Base-by-base conservation (phyloP, 2,888 invertebrate genomes). In the Drosophila suboccidentalis region DNA sequence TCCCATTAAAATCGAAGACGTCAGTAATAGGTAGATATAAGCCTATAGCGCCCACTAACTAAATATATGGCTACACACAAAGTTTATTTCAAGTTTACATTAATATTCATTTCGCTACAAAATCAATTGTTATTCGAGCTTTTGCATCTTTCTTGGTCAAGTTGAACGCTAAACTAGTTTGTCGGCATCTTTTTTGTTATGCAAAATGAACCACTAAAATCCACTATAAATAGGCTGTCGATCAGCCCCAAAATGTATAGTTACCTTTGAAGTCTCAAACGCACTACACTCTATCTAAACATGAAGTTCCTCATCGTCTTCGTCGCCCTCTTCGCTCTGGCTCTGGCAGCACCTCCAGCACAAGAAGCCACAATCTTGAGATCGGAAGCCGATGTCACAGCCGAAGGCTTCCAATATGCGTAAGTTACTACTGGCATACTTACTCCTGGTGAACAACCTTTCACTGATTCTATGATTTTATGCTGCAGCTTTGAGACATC, bases 351-450 rank as follows among this genome's bases (percentile, higher is more conserved):
- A 2, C 89, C 91, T n/a, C 0, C 58, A 63, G 3, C 17, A 36
- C 0, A 75, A 67, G 0, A 0, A 38, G 29, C 8, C 29, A 1
- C 5, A 4, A 39, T 82, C 32, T 0, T 82, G 10, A 50, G 17
- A 1, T n/a, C 0, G 0, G 55, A 61, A 0, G 70, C 76, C 9
- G 76, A 85, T 0, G 79, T 93, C 54, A 94, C 94, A 54, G 82
- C 93, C 13, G 94, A 94, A 66, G 91, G 93, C 43, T 95, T 94
- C 91, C 93, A 91, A 64, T 95, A 94, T 19, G 11, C 0, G 78
- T 78, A 60, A 75, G 66, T 71, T 17, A 4, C 10, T 1, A 4
- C 26, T 26, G 26, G 26, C 26, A 26, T 26, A 26, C 26, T 5
- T 26, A 26, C 5, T 26, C 4, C 4, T 26, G 26, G 26, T 4